These are phyloP conservation scores for Notothenia coriiceps DNA, from an alignment of 2,113 vertebrate genomes.

Conservation along the genomic window DNA sequence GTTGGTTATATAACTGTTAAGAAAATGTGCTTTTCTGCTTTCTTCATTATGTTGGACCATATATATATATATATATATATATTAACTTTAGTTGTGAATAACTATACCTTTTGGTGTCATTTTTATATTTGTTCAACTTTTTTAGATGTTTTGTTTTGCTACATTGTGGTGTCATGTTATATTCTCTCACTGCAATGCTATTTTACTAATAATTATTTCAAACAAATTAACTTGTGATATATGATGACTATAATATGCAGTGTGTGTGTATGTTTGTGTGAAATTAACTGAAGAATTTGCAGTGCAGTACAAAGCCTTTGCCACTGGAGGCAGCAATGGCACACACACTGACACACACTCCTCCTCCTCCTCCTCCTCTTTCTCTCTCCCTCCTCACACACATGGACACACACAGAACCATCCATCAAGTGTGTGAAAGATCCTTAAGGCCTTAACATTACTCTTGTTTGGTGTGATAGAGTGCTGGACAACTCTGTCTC, in stretches of 20 bases:
- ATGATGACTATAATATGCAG: neutral
- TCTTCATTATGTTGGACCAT: neutral
- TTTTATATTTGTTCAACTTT: neutral
- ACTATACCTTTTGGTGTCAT: too few species aligned
- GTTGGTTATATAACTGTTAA: too few species aligned
- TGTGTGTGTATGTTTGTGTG: conserved; percentile 23
- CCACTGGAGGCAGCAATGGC: conserved; percentile 72
- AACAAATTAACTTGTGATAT: neutral
- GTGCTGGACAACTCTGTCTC: conserved; percentile 64
- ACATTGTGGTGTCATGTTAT: neutral
- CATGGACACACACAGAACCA: conserved; percentile 45
- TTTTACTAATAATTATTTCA: neutral
- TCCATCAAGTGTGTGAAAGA: conserved; percentile 69
- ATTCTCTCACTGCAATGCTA: neutral
- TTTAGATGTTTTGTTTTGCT: neutral
- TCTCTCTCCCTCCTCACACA: conserved; percentile 6
- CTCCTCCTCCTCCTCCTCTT: neutral
- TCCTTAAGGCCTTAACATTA: conserved; percentile 73
- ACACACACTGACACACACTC: conserved; percentile 30
- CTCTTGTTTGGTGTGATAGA: conserved; percentile 77
- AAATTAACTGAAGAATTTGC: conserved; percentile 1
- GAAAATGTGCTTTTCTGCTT: too few species aligned
- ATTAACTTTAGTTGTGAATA: too few species aligned
- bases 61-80: too few species aligned
- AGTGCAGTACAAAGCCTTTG: conserved; percentile 8